Conservation (phyloP, 1,140 invertebrate genomes). For the Coboldia fuscipes region DNA sequence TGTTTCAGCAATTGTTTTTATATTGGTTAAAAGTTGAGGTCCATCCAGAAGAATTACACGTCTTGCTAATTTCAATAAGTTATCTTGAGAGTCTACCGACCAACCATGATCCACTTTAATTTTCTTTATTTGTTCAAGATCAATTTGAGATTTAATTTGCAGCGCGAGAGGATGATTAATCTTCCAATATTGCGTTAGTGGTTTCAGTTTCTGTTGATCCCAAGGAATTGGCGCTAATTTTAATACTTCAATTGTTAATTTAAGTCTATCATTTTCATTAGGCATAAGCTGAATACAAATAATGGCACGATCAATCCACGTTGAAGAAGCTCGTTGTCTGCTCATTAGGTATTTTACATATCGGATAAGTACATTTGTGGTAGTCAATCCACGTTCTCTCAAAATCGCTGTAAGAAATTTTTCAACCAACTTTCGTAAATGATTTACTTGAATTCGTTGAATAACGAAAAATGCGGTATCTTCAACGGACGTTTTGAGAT, state of each 20-base stretch:
- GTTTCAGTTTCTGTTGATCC: conserved; percentile 10
- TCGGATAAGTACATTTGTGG: conserved; percentile 10
- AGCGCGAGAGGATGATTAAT: conserved; percentile 16
- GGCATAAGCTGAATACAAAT: conserved; percentile 14
- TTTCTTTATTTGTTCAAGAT: conserved; percentile 18
- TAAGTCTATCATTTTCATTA: conserved; percentile 16
- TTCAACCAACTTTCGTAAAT: conserved; percentile 12
- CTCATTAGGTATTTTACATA: conserved; percentile 13
- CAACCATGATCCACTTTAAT: conserved; percentile 20
- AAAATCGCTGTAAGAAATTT: conserved; percentile 18
- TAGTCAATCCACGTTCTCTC: conserved; percentile 14
- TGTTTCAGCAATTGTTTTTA: conserved; percentile 12
- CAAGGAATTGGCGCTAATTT: conserved; percentile 14
- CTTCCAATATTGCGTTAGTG: conserved; percentile 12
- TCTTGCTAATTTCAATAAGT: conserved; percentile 14
- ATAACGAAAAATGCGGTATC: conserved; percentile 16
- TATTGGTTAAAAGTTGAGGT: conserved; percentile 17
- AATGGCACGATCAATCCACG: conserved; percentile 16
- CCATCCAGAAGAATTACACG: conserved; percentile 15
- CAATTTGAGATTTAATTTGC: conserved; percentile 16
- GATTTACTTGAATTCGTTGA: conserved; percentile 16
- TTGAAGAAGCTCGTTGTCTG: conserved; percentile 10
- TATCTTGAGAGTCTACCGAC: conserved; percentile 13
- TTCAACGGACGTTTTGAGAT: conserved; percentile 11
- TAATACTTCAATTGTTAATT: conserved; percentile 12